Evolutionary conservation across 2,797 vertebrate species (phyloP).

Genomic region (Falco peregrinus): DNA sequence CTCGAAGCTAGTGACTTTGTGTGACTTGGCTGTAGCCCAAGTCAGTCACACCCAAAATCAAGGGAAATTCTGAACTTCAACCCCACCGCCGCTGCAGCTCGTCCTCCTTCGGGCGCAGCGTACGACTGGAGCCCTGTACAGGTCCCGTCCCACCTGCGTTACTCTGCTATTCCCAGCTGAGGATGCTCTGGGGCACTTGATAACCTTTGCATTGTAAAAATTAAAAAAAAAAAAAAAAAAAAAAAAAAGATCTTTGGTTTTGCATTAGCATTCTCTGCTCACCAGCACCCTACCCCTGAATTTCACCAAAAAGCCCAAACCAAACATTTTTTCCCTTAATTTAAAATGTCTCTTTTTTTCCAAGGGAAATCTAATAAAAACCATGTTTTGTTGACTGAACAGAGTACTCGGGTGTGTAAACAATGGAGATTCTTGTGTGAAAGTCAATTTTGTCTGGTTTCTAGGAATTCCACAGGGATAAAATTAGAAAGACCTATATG

Average conservation of each 20-base stretch:
- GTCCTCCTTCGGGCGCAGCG: not conserved
- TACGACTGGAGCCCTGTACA: not conserved
- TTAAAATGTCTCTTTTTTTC: not conserved
- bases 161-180: not conserved
- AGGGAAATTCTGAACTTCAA: not conserved
- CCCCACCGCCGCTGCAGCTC: not conserved
- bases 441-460: conserved; percentile 15
- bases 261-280: not conserved
- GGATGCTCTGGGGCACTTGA: not conserved
- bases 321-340: conserved; percentile 30
- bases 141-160: not conserved
- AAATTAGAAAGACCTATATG: not conserved
- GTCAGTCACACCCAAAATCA: not conserved
- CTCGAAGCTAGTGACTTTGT: not conserved
- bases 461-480: conserved; percentile 37
- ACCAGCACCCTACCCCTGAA: not conserved
- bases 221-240: too few species aligned
- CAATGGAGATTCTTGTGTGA: conserved; percentile 38
- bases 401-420: not conserved
- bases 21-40: not conserved
- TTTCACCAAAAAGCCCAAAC: not conserved
- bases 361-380: conserved; percentile 22
- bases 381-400: not conserved
- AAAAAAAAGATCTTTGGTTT: not conserved
- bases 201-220: not conserved